These are phyloP conservation scores for Syrmaticus mikado DNA, from an alignment of 2,113 vertebrate species.

Conservation along the genomic window DNA sequence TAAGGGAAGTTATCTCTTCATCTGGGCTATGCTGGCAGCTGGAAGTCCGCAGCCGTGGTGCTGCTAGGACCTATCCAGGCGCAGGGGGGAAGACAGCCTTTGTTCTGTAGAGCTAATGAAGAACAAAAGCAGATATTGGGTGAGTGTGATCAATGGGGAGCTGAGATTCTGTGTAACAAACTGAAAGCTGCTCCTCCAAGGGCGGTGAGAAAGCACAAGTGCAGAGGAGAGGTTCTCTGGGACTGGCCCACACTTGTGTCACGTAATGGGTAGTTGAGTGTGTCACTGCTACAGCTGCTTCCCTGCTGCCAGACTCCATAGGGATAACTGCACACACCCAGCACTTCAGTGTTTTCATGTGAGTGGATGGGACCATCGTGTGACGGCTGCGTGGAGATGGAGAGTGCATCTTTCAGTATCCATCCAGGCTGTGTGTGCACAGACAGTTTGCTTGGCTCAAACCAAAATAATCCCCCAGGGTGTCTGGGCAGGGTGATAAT, in stretches of 20 bases:
- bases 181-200: not conserved
- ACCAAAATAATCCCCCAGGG: not conserved
- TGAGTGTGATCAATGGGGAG: not conserved
- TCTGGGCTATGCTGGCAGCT: constrained; percentile 23
- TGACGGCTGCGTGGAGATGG: not conserved
- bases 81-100: not conserved
- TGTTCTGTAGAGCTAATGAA: not conserved
- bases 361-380: not conserved
- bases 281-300: not conserved
- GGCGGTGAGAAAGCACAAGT: not conserved
- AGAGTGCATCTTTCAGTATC: not conserved
- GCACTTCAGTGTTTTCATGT: not conserved
- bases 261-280: not conserved
- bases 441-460: not conserved
- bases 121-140: not conserved
- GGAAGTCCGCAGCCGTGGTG: not conserved
- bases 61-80: not conserved
- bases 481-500: constrained; percentile 62
- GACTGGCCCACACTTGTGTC: fast-evolving
- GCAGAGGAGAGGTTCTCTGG: not conserved
- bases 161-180: not conserved
- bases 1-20: not conserved
- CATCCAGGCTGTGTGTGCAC: not conserved
- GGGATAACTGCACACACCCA: not conserved
- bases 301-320: not conserved